Evolutionary conservation across 2,888 invertebrate genomes (phyloP).

Genomic region (Dermolepida albohirtum): DNA sequence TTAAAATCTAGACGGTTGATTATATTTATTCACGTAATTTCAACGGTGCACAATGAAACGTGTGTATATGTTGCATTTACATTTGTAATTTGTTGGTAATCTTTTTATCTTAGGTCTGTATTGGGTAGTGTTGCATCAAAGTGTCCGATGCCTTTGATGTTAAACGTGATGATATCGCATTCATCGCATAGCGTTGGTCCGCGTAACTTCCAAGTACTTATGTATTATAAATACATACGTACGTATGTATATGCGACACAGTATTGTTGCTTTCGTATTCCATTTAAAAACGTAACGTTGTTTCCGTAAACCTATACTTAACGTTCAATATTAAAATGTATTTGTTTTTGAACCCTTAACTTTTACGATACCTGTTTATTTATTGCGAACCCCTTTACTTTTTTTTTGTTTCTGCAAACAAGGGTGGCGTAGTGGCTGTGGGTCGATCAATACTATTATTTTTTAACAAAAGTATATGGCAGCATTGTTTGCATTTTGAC

Average conservation of each 20-base stretch:
- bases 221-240: constrained; percentile 41
- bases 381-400: constrained; percentile 6
- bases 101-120: constrained; percentile 45
- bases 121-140: constrained; percentile 47
- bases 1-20: too few species aligned
- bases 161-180: constrained; percentile 39
- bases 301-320: too few species aligned
- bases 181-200: constrained; percentile 16
- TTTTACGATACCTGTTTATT: constrained; percentile 6
- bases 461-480: too few species aligned
- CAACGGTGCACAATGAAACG: too few species aligned
- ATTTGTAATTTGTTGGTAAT: constrained; percentile 50
- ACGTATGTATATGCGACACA: too few species aligned
- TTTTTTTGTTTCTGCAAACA: constrained; percentile 10
- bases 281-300: too few species aligned
- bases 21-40: too few species aligned
- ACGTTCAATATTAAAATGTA: too few species aligned
- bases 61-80: constrained; percentile 43
- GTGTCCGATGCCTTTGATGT: constrained; percentile 47
- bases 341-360: too few species aligned
- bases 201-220: constrained; percentile 41
- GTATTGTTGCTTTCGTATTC: constrained; percentile 6
- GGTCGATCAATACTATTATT: constrained; percentile 19
- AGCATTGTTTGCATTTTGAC: too few species aligned
- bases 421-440: constrained; percentile 1